Conservation (phyloP, 2,888 invertebrate species). For the Dorcus hopei region DNA sequence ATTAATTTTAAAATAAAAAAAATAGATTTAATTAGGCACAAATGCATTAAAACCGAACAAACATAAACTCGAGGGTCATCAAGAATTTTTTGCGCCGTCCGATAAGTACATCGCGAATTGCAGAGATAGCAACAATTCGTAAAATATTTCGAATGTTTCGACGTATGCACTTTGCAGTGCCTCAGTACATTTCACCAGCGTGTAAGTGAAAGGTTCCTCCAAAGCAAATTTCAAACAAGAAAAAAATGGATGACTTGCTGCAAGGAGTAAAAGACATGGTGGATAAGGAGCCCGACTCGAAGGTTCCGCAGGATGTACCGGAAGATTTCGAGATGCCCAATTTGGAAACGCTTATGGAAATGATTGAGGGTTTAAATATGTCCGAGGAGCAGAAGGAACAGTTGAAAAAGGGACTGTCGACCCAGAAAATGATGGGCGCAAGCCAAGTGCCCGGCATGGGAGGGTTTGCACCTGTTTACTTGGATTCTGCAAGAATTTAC, state of each 20-base stretch:
- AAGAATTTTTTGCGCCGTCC: too few relatives aligned
- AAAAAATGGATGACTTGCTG: slow-evolving; percentile 19
- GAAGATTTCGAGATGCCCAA: slow-evolving; percentile 24
- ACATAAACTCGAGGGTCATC: background rate
- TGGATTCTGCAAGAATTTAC: slow-evolving; percentile 41
- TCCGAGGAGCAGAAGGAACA: slow-evolving; percentile 58
- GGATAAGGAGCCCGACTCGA: slow-evolving; percentile 8
- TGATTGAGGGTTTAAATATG: slow-evolving; percentile 42
- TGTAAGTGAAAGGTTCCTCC: background rate
- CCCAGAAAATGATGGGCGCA: slow-evolving; percentile 3
- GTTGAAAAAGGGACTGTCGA: slow-evolving; percentile 16
- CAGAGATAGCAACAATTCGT: slow-evolving; percentile 6
- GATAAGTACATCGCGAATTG: slow-evolving; percentile 6
- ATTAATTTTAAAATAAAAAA: too few relatives aligned
- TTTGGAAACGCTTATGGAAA: slow-evolving; percentile 28
- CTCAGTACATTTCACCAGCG: background rate
- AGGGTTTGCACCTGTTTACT: slow-evolving; percentile 36
- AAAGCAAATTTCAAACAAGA: background rate
- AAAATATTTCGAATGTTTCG: slow-evolving; percentile 3
- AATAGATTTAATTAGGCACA: too few relatives aligned
- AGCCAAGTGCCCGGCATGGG: background rate
- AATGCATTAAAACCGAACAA: too few relatives aligned
- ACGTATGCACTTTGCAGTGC: slow-evolving; percentile 10
- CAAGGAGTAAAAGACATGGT: slow-evolving; percentile 34
- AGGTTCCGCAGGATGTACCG: background rate